Percentiles rank a stretch among this genome's conserved stretches.
phyloP scores from a whole-genome alignment of 2,888 invertebrate species.

The Apocheima hispidaria region DNA sequence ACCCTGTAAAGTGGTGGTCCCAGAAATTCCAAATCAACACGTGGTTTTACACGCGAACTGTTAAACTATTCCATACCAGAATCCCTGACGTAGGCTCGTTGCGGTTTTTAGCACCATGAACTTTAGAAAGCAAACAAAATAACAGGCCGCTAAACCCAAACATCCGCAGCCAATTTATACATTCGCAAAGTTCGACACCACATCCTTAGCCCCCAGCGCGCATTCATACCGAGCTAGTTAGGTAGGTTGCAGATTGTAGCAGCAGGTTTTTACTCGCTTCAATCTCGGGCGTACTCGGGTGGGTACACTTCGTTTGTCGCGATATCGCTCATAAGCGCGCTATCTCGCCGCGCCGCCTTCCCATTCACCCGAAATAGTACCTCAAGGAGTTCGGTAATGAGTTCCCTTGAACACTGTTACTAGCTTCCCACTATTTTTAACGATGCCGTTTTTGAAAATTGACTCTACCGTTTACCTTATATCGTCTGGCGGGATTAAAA shows the following conservation, averaged over 20 bases:
- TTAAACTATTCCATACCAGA: slow-evolving; percentile 31
- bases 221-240: slow-evolving; percentile 28
- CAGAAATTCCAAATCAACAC: slow-evolving; percentile 20
- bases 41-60: slow-evolving; percentile 28
- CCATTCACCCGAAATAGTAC: slow-evolving; percentile 84
- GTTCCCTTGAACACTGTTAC: slow-evolving; percentile 76
- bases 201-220: slow-evolving; percentile 43
- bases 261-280: slow-evolving; percentile 39
- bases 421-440: slow-evolving; percentile 72
- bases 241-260: slow-evolving; percentile 23
- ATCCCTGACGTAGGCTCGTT: slow-evolving; percentile 34
- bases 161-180: slow-evolving; percentile 46
- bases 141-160: slow-evolving; percentile 44
- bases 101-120: slow-evolving; percentile 40
- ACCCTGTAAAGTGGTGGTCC: background rate
- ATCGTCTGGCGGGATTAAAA: slow-evolving; percentile 40
- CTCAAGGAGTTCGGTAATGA: slow-evolving; percentile 84
- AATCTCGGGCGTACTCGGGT: slow-evolving; percentile 42
- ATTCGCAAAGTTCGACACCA: slow-evolving; percentile 45
- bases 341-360: slow-evolving; percentile 71
- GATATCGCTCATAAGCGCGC: slow-evolving; percentile 82
- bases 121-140: slow-evolving; percentile 46
- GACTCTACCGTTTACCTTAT: slow-evolving; percentile 53
- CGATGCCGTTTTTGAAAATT: slow-evolving; percentile 73
- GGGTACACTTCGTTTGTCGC: slow-evolving; percentile 78